These are phyloP conservation scores for Drosophila ananassae DNA, from an alignment of 1,140 invertebrate genomes.

Conservation along the genomic window DNA sequence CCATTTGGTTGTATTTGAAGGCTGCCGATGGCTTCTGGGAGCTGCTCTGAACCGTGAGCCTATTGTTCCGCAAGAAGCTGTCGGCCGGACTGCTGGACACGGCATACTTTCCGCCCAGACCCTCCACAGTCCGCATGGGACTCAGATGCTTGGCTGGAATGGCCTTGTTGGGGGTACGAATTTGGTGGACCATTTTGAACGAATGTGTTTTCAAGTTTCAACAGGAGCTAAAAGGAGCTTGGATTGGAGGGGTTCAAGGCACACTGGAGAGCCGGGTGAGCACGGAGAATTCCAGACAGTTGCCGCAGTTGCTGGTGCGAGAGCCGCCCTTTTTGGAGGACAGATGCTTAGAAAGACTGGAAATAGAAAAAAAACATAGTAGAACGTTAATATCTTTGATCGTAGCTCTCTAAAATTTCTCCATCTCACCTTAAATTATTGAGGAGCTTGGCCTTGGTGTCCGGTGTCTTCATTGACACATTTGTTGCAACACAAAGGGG, in stretches of 20 bases:
- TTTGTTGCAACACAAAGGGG: constrained; percentile 47
- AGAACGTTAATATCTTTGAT: constrained; percentile 4
- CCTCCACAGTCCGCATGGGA: constrained; percentile 67
- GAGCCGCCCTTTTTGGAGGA: constrained; percentile 82
- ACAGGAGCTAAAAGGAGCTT: constrained; percentile 15
- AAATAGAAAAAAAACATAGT: background rate
- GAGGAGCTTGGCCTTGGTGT: constrained; percentile 79
- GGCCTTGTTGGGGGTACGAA: constrained; percentile 70
- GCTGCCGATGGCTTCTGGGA: constrained; percentile 27
- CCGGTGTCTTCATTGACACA: constrained; percentile 84
- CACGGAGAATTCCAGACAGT: constrained; percentile 78
- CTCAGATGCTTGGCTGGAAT: constrained; percentile 75
- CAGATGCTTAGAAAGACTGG: constrained; percentile 78
- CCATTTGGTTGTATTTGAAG: constrained; percentile 78
- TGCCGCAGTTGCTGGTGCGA: constrained; percentile 79
- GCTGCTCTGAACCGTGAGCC: constrained; percentile 45
- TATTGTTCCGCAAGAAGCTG: constrained; percentile 48
- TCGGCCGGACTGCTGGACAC: constrained; percentile 64
- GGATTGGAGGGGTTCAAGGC: constrained; percentile 54
- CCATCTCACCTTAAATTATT: constrained; percentile 77
- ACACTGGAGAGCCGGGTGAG: constrained; percentile 76
- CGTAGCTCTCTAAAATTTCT: background rate
- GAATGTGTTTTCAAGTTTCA: constrained; percentile 13
- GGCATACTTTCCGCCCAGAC: constrained; percentile 58
- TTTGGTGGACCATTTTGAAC: constrained; percentile 74